Conservation (phyloP, 64 coral and sea anemone species). For the Montipora capricornis region DNA sequence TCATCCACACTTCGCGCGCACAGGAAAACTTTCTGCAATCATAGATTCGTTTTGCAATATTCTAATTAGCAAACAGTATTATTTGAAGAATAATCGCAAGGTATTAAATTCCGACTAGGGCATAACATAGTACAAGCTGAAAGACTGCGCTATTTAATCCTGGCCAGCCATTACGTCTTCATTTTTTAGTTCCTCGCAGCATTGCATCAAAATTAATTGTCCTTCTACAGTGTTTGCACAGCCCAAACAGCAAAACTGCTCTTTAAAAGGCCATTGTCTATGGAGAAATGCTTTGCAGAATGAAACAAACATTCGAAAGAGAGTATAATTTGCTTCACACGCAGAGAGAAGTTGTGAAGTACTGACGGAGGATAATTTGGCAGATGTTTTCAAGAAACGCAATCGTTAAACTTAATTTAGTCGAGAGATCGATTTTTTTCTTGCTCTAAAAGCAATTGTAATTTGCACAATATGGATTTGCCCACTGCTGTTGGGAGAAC, state of each 20-base stretch:
- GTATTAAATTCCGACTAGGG: slow-evolving; percentile 1
- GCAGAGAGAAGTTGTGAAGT: not conserved
- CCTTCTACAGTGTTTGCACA: not conserved
- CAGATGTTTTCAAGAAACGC: slow-evolving; percentile 13
- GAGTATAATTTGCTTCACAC: not conserved
- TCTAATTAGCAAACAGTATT: slow-evolving; percentile 2
- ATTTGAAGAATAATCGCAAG: not conserved
- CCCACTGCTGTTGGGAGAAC: slow-evolving; percentile 50
- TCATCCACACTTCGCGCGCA: no score
- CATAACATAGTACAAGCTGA: not conserved
- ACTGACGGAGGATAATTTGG: not conserved
- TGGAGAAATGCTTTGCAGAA: slow-evolving; percentile 27
- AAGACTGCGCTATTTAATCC: slow-evolving; percentile 14
- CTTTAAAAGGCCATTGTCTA: slow-evolving; percentile 59
- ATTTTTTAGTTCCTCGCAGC: not conserved
- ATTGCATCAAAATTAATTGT: not conserved
- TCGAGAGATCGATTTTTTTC: slow-evolving; percentile 19
- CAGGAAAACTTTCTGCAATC: not conserved
- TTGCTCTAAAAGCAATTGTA: slow-evolving; percentile 38
- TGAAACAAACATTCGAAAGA: slow-evolving; percentile 27
- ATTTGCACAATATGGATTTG: slow-evolving; percentile 55
- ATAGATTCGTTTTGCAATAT: slow-evolving; percentile 1
- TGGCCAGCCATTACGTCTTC: not conserved
- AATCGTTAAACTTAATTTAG: slow-evolving; percentile 30
- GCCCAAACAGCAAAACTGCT: slow-evolving; percentile 38